Base-by-base conservation (phyloP, 2,113 vertebrate genomes). In the Zootoca vivipara region DNA sequence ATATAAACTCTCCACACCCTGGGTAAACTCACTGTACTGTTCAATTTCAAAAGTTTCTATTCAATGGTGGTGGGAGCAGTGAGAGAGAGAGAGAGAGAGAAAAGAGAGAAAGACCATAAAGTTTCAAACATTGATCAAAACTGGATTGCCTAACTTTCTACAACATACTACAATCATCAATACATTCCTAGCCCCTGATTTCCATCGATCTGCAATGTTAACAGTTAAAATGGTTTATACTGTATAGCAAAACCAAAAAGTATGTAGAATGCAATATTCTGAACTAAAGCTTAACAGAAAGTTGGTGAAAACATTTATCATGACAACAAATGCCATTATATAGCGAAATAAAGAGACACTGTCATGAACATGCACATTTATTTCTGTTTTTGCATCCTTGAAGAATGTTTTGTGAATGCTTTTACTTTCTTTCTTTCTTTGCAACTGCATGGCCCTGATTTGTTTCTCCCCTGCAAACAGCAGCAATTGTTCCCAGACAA, bases 391-490 rank as follows among this genome's bases (percentile, higher is more conserved):
- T 90, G 84, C 87, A 72, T 75, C 52, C 89, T 90, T 88, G 75
- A 77, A 89, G 87, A 70, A 74, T 86, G 74, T 69, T n/a, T 56
- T 62, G 30, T 46, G 79, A 88, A 35, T 87, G 91, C 88, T 85
- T 92, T 83, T 15, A 70, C 4, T 42, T 26, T 20, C 4, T 42
- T 26, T 20, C 62, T 33, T 70, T 35, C 72, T 15, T 62, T 87
- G 91, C 90, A 72, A 79, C 46, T 88, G 4, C 78, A 87, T 33
- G 87, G 88, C 83, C 83, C 89, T 64, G 42, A 62, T 82, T 89
- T 91, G 87, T 91, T 91, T 92, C 85, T 33, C 81, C 46, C 70
- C 85, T 87, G 92, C 92, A 87, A 92, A 95, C 46, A 94, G 89
- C 87, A 82, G 78, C 64, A 40, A 90, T 83, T 87, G 92, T 92